A percentile compares a stretch with the other conserved stretches of the same genome.
Evolutionary conservation across 1,140 invertebrate genomes (phyloP).

Genomic region (Drosophila dunni): DNA sequence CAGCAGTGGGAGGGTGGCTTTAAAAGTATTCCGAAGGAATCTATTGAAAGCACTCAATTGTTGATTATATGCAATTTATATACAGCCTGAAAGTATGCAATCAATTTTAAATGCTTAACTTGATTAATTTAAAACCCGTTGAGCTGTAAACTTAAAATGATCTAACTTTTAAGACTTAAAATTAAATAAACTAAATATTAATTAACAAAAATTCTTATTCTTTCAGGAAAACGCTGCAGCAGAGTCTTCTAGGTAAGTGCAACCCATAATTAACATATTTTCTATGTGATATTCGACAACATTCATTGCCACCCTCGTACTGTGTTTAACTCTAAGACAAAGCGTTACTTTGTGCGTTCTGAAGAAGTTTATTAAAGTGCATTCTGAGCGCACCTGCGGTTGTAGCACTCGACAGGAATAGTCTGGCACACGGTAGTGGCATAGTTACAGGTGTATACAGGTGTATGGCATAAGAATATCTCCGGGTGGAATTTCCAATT

Average conservation of each 20-base stretch:
- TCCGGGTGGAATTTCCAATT: slow-evolving; percentile 23
- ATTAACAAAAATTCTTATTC: too few relatives aligned
- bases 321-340: slow-evolving; percentile 39
- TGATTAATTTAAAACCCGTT: too few relatives aligned
- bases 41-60: not conserved
- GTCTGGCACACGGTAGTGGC: not conserved
- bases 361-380: slow-evolving; percentile 70
- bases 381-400: slow-evolving; percentile 64
- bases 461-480: not conserved
- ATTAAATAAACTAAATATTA: too few relatives aligned
- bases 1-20: slow-evolving; percentile 25
- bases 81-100: not conserved
- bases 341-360: slow-evolving; percentile 46
- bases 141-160: too few relatives aligned
- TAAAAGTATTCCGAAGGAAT: slow-evolving; percentile 9
- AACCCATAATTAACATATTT: too few relatives aligned
- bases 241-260: too few relatives aligned
- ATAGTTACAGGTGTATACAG: slow-evolving; percentile 8
- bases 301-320: slow-evolving; percentile 20
- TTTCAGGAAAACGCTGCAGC: too few relatives aligned
- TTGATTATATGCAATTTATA: not conserved
- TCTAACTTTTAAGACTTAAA: too few relatives aligned
- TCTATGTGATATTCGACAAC: not conserved
- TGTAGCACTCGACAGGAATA: slow-evolving; percentile 12
- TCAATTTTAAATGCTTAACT: not conserved